Evolutionary conservation across 2,888 invertebrate genomes (phyloP).

Genomic region (Erebia palarica): DNA sequence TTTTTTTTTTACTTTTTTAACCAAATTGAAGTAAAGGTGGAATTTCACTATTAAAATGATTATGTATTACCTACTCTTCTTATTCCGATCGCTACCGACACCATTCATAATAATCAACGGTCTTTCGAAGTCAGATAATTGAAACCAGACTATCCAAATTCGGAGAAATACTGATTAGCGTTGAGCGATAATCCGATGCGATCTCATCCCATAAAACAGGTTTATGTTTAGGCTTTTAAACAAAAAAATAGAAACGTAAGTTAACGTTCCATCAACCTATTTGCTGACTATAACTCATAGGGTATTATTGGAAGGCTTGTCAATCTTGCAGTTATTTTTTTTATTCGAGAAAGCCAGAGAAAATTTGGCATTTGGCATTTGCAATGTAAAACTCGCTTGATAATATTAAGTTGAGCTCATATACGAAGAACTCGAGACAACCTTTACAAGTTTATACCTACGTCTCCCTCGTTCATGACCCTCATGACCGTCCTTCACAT

Average conservation of each 20-base stretch:
- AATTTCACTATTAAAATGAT: background rate
- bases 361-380: background rate
- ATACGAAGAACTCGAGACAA: background rate
- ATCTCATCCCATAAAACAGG: slow-evolving; percentile 20
- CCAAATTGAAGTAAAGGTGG: background rate
- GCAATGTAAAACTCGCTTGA: slow-evolving; percentile 4
- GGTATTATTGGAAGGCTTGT: too few relatives aligned
- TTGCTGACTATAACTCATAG: too few relatives aligned
- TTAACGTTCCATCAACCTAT: too few relatives aligned
- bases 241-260: too few relatives aligned
- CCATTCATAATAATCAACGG: slow-evolving; percentile 9
- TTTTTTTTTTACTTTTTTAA: too few relatives aligned
- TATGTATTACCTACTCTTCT: background rate
- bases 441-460: background rate
- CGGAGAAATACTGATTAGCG: slow-evolving; percentile 17
- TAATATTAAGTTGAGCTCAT: background rate
- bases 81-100: background rate
- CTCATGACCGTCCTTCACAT: slow-evolving; percentile 2
- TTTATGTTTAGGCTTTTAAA: background rate
- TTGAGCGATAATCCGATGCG: slow-evolving; percentile 15
- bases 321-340: background rate
- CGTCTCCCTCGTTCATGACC: background rate
- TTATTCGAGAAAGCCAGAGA: background rate
- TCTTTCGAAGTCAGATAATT: slow-evolving; percentile 6
- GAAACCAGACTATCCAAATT: slow-evolving; percentile 18